phyloP scores from a whole-genome alignment of 1,140 invertebrate species.

The Drosophila carrolli region DNA sequence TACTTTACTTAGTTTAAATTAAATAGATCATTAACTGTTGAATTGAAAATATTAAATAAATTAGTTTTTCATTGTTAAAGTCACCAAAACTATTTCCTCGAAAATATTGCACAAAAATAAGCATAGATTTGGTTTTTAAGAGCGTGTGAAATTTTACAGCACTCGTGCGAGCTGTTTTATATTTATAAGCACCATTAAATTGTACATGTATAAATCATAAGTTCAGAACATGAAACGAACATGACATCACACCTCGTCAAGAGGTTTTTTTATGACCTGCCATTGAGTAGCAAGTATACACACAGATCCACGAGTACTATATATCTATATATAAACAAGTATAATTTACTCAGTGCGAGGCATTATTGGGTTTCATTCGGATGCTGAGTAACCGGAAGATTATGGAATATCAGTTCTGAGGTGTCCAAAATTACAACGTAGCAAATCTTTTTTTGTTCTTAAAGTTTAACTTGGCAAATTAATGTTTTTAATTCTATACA shows the following conservation, averaged over 20 bases:
- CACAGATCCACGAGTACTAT: constrained; percentile 9
- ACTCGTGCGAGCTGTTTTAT: constrained; percentile 14
- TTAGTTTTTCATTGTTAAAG: too few species aligned
- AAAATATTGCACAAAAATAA: background rate
- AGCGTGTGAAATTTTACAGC: constrained; percentile 11
- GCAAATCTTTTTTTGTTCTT: too few species aligned
- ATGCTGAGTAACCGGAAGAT: constrained; percentile 11
- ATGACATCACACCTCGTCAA: constrained; percentile 44
- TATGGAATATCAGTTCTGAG: background rate
- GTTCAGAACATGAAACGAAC: constrained; percentile 30
- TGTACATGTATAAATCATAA: constrained; percentile 39
- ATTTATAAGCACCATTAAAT: constrained; percentile 21
- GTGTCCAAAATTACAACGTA: too few species aligned
- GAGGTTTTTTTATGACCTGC: constrained; percentile 41
- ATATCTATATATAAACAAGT: constrained; percentile 1
- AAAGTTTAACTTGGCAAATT: too few species aligned
- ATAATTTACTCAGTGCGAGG: background rate
- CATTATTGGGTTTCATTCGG: constrained; percentile 4
- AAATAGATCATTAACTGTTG: too few species aligned
- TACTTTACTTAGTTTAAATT: too few species aligned
- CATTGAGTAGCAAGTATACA: constrained; percentile 19
- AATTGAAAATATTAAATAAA: too few species aligned
- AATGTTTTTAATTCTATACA: too few species aligned
- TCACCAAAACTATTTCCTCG: too few species aligned
- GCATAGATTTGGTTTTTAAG: background rate